Percentiles rank a stretch among this genome's conserved stretches.
These are phyloP conservation scores for Artemia franciscana DNA, from an alignment of 1,140 invertebrate species.

Conservation along the genomic window DNA sequence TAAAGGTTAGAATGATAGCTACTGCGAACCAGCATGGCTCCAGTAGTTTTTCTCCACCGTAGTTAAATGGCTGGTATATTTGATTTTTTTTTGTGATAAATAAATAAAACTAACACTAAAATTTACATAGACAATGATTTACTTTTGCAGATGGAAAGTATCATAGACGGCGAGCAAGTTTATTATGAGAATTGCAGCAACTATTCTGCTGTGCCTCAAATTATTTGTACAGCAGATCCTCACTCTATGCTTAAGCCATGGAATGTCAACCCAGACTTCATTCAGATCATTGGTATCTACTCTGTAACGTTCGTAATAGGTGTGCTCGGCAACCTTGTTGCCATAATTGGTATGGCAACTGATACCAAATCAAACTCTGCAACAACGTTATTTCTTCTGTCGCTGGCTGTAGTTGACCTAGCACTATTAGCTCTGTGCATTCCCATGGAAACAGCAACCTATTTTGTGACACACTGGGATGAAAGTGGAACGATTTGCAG, in stretches of 20 bases:
- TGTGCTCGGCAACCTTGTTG: constrained; percentile 15
- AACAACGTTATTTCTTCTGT: constrained; percentile 18
- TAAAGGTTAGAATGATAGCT: too few species aligned
- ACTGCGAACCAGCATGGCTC: too few species aligned
- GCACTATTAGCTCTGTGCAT: constrained; percentile 22
- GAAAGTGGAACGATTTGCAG: constrained; percentile 20
- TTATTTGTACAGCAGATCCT: constrained; percentile 15
- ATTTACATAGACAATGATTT: too few species aligned
- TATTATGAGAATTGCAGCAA: background rate
- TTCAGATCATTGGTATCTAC: constrained; percentile 20
- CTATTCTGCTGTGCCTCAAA: background rate
- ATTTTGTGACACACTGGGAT: constrained; percentile 21
- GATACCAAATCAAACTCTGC: constrained; percentile 15
- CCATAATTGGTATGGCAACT: constrained; percentile 15
- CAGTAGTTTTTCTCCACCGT: too few species aligned
- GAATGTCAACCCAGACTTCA: constrained; percentile 17
- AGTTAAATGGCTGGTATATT: too few species aligned
- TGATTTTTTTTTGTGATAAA: too few species aligned
- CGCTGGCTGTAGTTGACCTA: constrained; percentile 22
- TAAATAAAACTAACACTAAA: too few species aligned
- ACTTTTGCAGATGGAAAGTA: too few species aligned
- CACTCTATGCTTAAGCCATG: constrained; percentile 21
- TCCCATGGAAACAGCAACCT: constrained; percentile 21
- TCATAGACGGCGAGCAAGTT: too few species aligned
- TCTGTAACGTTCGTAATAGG: constrained; percentile 21